phyloP scores from a whole-genome alignment of 2,888 invertebrate genomes.

The Orthonychiurus folsomi region DNA sequence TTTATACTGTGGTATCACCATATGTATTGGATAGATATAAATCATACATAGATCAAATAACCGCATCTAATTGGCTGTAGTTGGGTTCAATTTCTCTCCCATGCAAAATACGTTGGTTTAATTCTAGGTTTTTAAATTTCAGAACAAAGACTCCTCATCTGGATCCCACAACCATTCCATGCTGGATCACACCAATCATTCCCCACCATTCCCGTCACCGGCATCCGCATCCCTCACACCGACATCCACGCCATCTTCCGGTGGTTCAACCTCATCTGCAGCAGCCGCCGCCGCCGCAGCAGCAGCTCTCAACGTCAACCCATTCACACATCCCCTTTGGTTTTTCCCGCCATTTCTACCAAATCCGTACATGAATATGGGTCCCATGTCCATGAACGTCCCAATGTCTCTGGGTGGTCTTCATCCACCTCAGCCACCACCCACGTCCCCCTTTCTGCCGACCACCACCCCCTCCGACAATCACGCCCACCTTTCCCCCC shows the following conservation, averaged over 20 bases:
- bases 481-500: neutral
- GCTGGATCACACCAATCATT: slow-evolving; percentile 1
- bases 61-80: too few relatives aligned
- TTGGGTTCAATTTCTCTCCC: too few relatives aligned
- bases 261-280: slow-evolving; percentile 23
- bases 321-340: slow-evolving; percentile 39
- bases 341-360: slow-evolving; percentile 40
- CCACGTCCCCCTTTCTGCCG: slow-evolving; percentile 9
- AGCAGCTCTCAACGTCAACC: slow-evolving; percentile 35
- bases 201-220: slow-evolving; percentile 7
- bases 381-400: slow-evolving; percentile 36
- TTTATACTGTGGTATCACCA: too few relatives aligned
- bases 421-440: slow-evolving; percentile 8
- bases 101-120: too few relatives aligned
- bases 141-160: neutral
- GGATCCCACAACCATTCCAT: neutral
- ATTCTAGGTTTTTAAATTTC: too few relatives aligned
- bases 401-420: slow-evolving; percentile 17
- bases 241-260: slow-evolving; percentile 15
- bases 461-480: neutral
- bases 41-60: too few relatives aligned
- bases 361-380: slow-evolving; percentile 38
- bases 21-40: too few relatives aligned
- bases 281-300: slow-evolving; percentile 34
- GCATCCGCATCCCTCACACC: slow-evolving; percentile 4